These are phyloP conservation scores for Dastarcus helophoroides DNA, from an alignment of 2,888 invertebrate genomes.

Conservation along the genomic window DNA sequence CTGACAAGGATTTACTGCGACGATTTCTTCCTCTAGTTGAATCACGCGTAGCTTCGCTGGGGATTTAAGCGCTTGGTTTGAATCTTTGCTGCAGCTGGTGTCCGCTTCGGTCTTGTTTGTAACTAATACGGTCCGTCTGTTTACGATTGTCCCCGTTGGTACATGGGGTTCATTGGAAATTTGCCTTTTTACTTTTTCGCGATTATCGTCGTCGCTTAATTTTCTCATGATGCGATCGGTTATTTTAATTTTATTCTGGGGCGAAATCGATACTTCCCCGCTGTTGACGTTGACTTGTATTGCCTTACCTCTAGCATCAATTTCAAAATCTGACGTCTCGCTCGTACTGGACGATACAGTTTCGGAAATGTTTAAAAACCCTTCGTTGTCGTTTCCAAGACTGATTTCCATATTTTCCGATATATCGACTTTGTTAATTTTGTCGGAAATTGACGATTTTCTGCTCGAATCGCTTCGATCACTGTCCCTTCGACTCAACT, in stretches of 20 bases:
- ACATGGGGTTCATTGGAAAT: too few relatives aligned
- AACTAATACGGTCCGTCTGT: too few relatives aligned
- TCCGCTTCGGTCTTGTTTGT: too few relatives aligned
- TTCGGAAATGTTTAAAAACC: constrained; percentile 9
- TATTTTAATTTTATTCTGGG: constrained; percentile 28
- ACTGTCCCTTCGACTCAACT: constrained; percentile 23
- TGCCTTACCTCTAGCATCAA: constrained; percentile 21
- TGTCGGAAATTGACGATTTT: constrained; percentile 23
- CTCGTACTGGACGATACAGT: constrained; percentile 12
- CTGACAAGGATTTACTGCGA: too few relatives aligned
- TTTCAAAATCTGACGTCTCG: constrained; percentile 14
- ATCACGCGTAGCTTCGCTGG: too few relatives aligned
- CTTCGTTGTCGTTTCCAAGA: constrained; percentile 17
- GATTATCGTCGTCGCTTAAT: constrained; percentile 21
- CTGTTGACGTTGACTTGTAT: constrained; percentile 26
- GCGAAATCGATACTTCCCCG: constrained; percentile 24
- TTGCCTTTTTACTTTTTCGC: constrained; percentile 5
- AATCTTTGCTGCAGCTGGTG: too few relatives aligned
- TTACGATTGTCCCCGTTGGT: too few relatives aligned
- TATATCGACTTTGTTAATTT: constrained; percentile 26
- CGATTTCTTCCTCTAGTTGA: too few relatives aligned
- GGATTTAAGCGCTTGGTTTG: too few relatives aligned
- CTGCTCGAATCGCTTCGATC: constrained; percentile 26
- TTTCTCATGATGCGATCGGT: constrained; percentile 31
- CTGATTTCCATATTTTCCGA: constrained; percentile 28